phyloP scores from a whole-genome alignment of 2,888 invertebrate genomes.

The Tipula unca region DNA sequence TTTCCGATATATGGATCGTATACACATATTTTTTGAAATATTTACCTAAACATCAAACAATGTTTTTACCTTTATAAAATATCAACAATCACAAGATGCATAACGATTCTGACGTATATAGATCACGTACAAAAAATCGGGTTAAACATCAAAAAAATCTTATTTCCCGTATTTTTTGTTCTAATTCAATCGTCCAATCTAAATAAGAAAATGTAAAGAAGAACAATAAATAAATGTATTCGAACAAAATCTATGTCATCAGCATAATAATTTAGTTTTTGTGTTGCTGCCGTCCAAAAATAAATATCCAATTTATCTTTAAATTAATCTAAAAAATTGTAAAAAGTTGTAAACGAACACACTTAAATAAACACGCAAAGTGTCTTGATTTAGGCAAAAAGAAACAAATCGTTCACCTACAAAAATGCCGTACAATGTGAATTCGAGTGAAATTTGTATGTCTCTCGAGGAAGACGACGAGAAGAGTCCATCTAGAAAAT shows the following conservation, averaged over 20 bases:
- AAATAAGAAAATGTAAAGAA: not conserved
- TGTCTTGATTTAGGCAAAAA: not conserved
- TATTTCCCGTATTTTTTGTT: not conserved
- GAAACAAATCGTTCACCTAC: not conserved
- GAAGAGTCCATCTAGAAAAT: not conserved
- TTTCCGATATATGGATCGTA: not conserved
- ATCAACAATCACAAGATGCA: not conserved
- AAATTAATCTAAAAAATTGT: not conserved
- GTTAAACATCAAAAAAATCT: not conserved
- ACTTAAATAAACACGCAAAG: not conserved
- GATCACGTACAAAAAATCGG: not conserved
- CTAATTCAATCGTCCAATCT: not conserved
- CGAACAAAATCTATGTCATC: not conserved
- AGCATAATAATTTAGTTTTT: not conserved
- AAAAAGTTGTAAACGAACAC: not conserved
- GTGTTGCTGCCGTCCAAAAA: not conserved
- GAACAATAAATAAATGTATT: not conserved
- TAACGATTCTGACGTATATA: too few species aligned
- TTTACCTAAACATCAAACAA: not conserved
- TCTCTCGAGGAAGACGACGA: not conserved
- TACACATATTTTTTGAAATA: too few species aligned
- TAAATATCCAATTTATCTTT: not conserved
- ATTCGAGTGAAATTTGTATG: not conserved
- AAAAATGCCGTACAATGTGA: not conserved
- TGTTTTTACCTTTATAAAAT: not conserved